Evolutionary conservation across 2,113 vertebrate genomes (phyloP).

Genomic region (Oryzias celebensis): DNA sequence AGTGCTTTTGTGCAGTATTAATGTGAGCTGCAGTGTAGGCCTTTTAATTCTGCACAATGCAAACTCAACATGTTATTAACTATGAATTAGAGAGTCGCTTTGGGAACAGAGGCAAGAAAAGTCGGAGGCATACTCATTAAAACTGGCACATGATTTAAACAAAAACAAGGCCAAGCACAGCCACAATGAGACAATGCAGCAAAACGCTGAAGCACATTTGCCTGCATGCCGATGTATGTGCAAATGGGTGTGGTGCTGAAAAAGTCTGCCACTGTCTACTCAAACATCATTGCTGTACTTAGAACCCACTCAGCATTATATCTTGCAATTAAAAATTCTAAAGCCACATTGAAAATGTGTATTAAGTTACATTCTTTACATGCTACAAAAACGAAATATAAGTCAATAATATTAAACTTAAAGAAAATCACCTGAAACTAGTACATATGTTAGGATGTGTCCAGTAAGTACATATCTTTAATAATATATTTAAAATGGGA

Average conservation of each 20-base stretch:
- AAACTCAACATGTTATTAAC: constrained; percentile 62
- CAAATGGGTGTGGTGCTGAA: background rate
- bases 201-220: constrained; percentile 15
- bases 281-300: no score
- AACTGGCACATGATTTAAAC: constrained; percentile 45
- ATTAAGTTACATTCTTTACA: no score
- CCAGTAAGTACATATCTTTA: no score
- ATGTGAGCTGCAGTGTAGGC: constrained; percentile 36
- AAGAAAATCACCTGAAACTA: no score
- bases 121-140: constrained; percentile 42
- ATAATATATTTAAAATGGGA: no score
- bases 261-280: background rate
- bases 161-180: constrained; percentile 36
- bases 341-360: no score
- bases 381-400: no score
- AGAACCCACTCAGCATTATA: no score
- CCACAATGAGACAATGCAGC: constrained; percentile 1
- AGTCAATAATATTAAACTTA: no score
- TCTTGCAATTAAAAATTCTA: no score
- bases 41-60: constrained; percentile 59
- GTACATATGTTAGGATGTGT: no score
- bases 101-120: constrained; percentile 41
- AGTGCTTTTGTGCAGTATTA: constrained; percentile 52
- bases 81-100: constrained; percentile 47
- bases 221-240: background rate